phyloP scores from a whole-genome alignment of 2,888 invertebrate species.

The Seira sanloemensis region DNA sequence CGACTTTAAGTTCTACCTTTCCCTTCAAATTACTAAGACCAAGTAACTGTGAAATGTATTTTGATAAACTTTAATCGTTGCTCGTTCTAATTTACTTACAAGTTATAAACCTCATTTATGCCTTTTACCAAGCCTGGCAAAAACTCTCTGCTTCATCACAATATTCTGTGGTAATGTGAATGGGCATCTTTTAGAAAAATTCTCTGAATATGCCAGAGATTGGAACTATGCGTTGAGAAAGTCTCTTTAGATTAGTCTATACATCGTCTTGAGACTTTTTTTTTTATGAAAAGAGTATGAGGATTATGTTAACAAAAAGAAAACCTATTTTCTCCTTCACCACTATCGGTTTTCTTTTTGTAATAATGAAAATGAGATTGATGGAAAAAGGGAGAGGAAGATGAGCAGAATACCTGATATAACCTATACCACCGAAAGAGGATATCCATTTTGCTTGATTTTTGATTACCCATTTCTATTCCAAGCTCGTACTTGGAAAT shows the following conservation, averaged over 20 bases:
- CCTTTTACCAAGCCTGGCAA: too few relatives aligned
- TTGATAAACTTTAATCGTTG: too few relatives aligned
- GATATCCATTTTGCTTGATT: constrained; percentile 40
- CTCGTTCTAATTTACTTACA: too few relatives aligned
- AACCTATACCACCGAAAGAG: too few relatives aligned
- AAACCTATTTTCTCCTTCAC: constrained; percentile 37
- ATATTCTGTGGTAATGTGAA: background rate
- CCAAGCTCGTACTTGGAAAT: background rate
- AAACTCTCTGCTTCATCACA: too few relatives aligned
- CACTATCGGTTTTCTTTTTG: constrained; percentile 42
- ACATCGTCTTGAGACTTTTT: too few relatives aligned
- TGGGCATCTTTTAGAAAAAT: background rate
- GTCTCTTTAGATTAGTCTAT: too few relatives aligned
- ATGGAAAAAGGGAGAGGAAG: constrained; percentile 32
- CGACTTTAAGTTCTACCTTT: too few relatives aligned
- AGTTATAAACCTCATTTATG: too few relatives aligned
- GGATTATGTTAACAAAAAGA: constrained; percentile 22
- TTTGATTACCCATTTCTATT: constrained; percentile 21
- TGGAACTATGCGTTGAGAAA: background rate
- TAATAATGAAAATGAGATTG: constrained; percentile 45
- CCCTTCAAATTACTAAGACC: too few relatives aligned
- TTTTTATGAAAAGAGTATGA: constrained; percentile 26
- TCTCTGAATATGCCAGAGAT: constrained; percentile 9
- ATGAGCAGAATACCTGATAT: constrained; percentile 51
- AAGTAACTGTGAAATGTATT: too few relatives aligned